Evolutionary conservation across 1,140 invertebrate species (phyloP).

Genomic region (Trigoniulus corallinus): DNA sequence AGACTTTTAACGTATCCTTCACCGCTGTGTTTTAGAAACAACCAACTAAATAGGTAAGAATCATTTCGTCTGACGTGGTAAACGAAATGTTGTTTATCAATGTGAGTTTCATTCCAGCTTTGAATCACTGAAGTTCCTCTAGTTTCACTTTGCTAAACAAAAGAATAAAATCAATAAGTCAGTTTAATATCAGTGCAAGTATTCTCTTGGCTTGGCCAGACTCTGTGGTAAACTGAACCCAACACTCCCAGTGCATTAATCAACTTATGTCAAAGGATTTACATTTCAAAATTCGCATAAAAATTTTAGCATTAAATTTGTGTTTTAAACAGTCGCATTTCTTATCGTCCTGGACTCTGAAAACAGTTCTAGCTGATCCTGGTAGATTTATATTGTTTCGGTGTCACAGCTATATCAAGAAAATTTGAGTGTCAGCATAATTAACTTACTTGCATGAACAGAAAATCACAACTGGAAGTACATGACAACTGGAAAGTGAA

Average conservation of each 20-base stretch:
- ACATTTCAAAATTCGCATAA: too few species aligned
- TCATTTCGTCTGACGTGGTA: slow-evolving; percentile 30
- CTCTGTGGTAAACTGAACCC: too few species aligned
- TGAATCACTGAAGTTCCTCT: slow-evolving; percentile 27
- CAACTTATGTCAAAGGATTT: too few species aligned
- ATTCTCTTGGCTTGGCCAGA: too few species aligned
- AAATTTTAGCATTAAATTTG: too few species aligned
- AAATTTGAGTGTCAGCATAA: background rate
- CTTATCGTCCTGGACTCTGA: too few species aligned
- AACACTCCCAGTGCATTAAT: too few species aligned
- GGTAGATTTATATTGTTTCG: too few species aligned
- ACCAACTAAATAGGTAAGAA: slow-evolving; percentile 35
- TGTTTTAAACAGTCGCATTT: too few species aligned
- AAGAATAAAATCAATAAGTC: too few species aligned
- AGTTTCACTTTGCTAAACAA: slow-evolving; percentile 1
- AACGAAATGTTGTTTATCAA: slow-evolving; percentile 20
- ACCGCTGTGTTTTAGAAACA: slow-evolving; percentile 31
- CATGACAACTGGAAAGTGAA: slow-evolving; percentile 37
- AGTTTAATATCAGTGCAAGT: background rate
- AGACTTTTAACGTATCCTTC: slow-evolving; percentile 12
- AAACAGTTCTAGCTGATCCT: too few species aligned
- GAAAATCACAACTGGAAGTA: slow-evolving; percentile 28
- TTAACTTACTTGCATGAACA: slow-evolving; percentile 33
- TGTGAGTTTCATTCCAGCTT: slow-evolving; percentile 27
- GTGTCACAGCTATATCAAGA: too few species aligned